Evolutionary conservation across 1,140 invertebrate species (phyloP), one percentile per base, ranked within the genome.

Genomic region (Aphaenogaster rudis): DNA sequence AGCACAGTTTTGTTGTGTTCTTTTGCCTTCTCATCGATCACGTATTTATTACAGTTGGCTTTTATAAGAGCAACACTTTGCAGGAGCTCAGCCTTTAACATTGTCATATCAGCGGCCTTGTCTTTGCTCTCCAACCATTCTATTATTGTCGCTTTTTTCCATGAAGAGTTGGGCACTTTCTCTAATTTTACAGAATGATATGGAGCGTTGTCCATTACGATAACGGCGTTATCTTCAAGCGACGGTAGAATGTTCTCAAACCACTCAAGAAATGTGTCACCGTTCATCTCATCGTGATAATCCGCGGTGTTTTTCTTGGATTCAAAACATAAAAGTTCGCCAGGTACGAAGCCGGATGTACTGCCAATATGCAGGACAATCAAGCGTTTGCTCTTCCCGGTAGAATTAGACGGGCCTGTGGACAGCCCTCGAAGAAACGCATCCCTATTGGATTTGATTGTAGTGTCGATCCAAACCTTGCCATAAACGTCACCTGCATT

Each of bases 201-300:
- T 28, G 21, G 21, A 28, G 21, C 21, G 21, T 28, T 28, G 21
- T 28, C 21, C 21, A 28, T 66, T 80, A n/a, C 50, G 59, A 11
- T 54, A 4, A 28, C 21, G 21, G 21, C 21, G 21, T 63, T 21
- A 4, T 61, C 15, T 8, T 45, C 54, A 15, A 77, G 11, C 2
- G 39, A 52, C 11, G 61, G 28, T n/a, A 69, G 33, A 67, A 80
- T 57, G 1, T 21, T 80, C 28, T 67, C 15, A 11, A 54, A 80
- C 52, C 33, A 79, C 39, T 79, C 45, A 11, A 80, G 61, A 52
- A 80, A 80, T 21, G 50, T 80, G 3, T 80, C 64, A 5, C 64
- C 33, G n/a, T 45, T 69, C 45, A 80, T 69, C 4, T 57, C 64
- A 17, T 80, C 50, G 8, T 80, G 63, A 28, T 69, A 57, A 45